Evolutionary conservation across 2,888 invertebrate species (phyloP).

Genomic region (Epirrhoe tristata): DNA sequence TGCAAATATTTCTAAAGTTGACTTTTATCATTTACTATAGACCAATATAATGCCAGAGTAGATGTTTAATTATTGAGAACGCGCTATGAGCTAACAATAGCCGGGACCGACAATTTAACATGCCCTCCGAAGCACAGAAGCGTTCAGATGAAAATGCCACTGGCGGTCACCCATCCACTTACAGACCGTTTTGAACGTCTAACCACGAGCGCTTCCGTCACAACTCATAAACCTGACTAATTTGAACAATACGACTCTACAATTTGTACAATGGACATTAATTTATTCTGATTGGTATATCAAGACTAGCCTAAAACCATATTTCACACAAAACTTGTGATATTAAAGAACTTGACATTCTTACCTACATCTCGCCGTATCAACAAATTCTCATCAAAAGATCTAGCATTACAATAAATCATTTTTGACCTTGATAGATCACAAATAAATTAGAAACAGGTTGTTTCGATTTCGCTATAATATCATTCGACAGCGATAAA

Average conservation of each 20-base stretch:
- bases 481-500: slow-evolving; percentile 17
- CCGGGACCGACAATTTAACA: too few species aligned
- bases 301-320: neutral
- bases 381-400: slow-evolving; percentile 5
- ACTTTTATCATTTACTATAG: slow-evolving; percentile 14
- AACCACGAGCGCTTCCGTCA: too few species aligned
- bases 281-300: too few species aligned
- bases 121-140: too few species aligned
- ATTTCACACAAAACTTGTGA: neutral
- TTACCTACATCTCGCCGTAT: slow-evolving; percentile 9
- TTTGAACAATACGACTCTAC: too few species aligned
- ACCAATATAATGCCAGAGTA: neutral
- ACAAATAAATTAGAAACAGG: slow-evolving; percentile 33
- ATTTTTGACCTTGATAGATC: slow-evolving; percentile 33
- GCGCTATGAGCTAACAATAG: too few species aligned
- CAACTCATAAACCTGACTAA: too few species aligned
- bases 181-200: too few species aligned
- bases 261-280: too few species aligned
- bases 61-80: too few species aligned
- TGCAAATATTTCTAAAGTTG: slow-evolving; percentile 38
- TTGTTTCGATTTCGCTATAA: slow-evolving; percentile 22
- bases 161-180: too few species aligned
- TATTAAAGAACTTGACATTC: slow-evolving; percentile 22
- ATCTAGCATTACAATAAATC: slow-evolving; percentile 20
- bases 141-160: too few species aligned